Base-by-base conservation (phyloP, 2,797 vertebrate species). In the Lutjanus argentimaculatus region DNA sequence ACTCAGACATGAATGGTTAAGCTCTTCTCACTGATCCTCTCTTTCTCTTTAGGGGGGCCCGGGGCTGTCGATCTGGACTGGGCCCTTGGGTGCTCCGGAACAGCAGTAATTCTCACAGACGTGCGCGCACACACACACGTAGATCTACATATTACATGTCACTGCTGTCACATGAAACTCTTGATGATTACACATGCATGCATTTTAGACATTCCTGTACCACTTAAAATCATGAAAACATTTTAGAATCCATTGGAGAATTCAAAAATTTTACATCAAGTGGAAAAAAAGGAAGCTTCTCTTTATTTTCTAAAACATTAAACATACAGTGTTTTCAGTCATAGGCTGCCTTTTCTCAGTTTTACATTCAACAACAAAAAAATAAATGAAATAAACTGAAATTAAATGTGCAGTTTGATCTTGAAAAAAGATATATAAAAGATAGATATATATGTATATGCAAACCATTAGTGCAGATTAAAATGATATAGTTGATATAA, bases 1-100 rank as follows among this genome's bases (percentile, higher is more conserved):
- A 84, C 84, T 85, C 77, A 67, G 89, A 81, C 81, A 72, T 78
- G 83, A 88, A 82, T 77, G 85, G 72, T 45, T 89, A 79, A 89
- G 83, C 85, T 86, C 77, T 51, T 65, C 64, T n/a, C 52, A 36
- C 79, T 80, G 86, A 85, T 85, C 77, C 80, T 67, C 19, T 49
- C 78, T 55, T 67, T 81, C 72, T 81, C 76, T 80, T 53, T 3
- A 46, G 75, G 82, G 83, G 53, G 56, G 40, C 65, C 51, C 14
- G 0, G 42, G 30, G 72, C 76, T 81, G 79, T 83, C 56, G 1
- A 56, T 80, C 83, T 64, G 19, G 40, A 77, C 72, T 0, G 64
- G 71, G 51, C 64, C 65, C 75, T 64, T 58, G 46, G 56, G 45
- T 67, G 40, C 57, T 67, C 43, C 40, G 19, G 16, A 70, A 67